Evolutionary conservation across 2,113 vertebrate genomes (phyloP), one percentile per base, ranked within the genome.

Genomic region (Varanus komodoensis): DNA sequence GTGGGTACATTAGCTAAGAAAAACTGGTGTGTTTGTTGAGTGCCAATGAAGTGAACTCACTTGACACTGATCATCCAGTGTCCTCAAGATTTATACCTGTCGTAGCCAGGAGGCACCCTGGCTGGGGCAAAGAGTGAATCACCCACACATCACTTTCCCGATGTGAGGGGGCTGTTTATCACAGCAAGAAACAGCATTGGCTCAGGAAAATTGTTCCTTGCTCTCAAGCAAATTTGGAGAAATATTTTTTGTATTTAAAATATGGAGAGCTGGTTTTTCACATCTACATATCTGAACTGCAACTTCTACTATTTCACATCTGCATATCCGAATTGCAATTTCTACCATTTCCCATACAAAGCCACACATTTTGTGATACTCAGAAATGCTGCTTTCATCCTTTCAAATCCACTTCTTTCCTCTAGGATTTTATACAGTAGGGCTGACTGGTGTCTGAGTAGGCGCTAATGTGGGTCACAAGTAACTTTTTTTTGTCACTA

Each of bases 11-110:
- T 71, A 71, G 29, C 75, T 52, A 44, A 9, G 71, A 89, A 7
- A 69, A 90, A 90, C 32, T 44, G 54, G 29, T 54, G 32, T 84
- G 83, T 89, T 89, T 79, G 48, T 89, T 85, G 67, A 89, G 82
- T 25, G n/a, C 69, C 73, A 89, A 44, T 84, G 73, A 77, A 84
- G 74, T 77, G 82, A 85, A 85, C 83, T 85, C 74, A 85, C 71
- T 69, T 79, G 61, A 85, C 82, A 79, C 82, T 38, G 64, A 84
- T 38, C 19, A 48, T 32, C 79, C 82, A 89, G 15, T 67, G 34
- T 68, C n/a, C 73, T 15, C 23, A n/a, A 84, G 82, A 68, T 84
- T 67, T 78, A 85, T 89, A 69, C 73, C 74, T 89, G 82, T 38
- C 89, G 85, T 32, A 69, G 48, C 82, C 32, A 38, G 15, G 61